Conservation (phyloP, 37 sponge, comb jelly and placozoan species). For the Cliona cf. orientalis region DNA sequence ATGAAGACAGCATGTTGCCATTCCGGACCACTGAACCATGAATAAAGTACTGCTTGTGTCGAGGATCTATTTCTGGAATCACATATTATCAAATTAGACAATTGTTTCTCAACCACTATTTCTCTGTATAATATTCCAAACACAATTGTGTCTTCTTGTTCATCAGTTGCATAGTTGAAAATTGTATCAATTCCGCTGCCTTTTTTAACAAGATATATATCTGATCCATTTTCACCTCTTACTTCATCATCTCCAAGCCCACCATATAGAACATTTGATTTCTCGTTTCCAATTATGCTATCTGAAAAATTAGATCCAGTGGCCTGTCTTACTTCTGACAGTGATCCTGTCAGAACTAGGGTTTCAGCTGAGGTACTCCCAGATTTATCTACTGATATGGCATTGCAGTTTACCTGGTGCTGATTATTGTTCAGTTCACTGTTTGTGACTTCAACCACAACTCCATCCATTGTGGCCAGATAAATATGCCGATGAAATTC, state of each 20-base stretch:
- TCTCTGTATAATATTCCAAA: not conserved
- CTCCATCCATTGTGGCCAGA: too few species aligned
- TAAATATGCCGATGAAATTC: too few species aligned
- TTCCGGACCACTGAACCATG: too few species aligned
- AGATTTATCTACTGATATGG: not conserved
- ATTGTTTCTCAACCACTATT: not conserved
- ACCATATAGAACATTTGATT: conserved; percentile 1
- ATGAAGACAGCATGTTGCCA: too few species aligned
- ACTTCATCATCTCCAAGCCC: conserved; percentile 22
- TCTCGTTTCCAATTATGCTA: conserved; percentile 14
- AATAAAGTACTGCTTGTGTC: too few species aligned
- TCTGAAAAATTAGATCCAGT: conserved; percentile 18
- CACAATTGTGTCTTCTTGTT: not conserved
- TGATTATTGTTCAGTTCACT: not conserved
- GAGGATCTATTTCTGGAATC: too few species aligned
- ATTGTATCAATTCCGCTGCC: conserved; percentile 1
- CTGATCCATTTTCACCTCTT: conserved; percentile 22
- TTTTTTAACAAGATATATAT: conserved; percentile 6
- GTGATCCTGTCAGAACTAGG: not conserved
- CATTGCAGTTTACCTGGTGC: not conserved
- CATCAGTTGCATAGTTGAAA: conserved; percentile 37
- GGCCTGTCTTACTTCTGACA: not conserved
- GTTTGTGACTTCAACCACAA: too few species aligned
- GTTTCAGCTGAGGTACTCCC: not conserved
- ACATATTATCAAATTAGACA: not conserved